These are phyloP conservation scores for Agrochola macilenta DNA, from an alignment of 2,888 invertebrate genomes.

Conservation along the genomic window DNA sequence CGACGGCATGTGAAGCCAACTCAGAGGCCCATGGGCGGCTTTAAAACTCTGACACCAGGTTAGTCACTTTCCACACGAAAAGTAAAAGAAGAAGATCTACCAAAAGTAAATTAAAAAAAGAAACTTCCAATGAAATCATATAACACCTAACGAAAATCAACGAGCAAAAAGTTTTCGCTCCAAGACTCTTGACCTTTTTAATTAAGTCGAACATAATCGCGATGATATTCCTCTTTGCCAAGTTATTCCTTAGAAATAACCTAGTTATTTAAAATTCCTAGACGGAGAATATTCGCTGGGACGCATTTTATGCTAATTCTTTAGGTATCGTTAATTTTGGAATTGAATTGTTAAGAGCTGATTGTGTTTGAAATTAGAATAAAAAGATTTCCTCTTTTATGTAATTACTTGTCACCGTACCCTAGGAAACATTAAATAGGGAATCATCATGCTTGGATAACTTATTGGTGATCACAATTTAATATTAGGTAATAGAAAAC, in stretches of 20 bases:
- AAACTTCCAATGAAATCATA: slow-evolving; percentile 32
- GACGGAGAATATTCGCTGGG: slow-evolving; percentile 16
- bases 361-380: not conserved
- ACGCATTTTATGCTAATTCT: slow-evolving; percentile 50
- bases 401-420: too few relatives aligned
- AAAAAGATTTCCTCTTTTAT: not conserved
- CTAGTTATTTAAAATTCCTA: slow-evolving; percentile 57
- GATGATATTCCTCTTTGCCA: slow-evolving; percentile 52
- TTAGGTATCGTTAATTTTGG: slow-evolving; percentile 20
- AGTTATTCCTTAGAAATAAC: slow-evolving; percentile 53
- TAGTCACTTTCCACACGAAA: too few relatives aligned
- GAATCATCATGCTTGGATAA: not conserved
- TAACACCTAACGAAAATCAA: slow-evolving; percentile 31
- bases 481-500: not conserved
- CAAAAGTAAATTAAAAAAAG: not conserved
- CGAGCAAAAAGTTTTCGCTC: slow-evolving; percentile 48
- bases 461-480: too few relatives aligned
- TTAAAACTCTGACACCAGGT: too few relatives aligned
- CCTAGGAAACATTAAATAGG: too few relatives aligned
- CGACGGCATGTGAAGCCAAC: too few relatives aligned
- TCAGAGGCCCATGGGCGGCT: too few relatives aligned
- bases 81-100: too few relatives aligned
- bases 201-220: slow-evolving; percentile 61
- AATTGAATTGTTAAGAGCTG: slow-evolving; percentile 6
- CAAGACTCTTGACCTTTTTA: slow-evolving; percentile 57